Base-by-base conservation (phyloP, 2,113 vertebrate genomes). In the Mobula birostris region DNA sequence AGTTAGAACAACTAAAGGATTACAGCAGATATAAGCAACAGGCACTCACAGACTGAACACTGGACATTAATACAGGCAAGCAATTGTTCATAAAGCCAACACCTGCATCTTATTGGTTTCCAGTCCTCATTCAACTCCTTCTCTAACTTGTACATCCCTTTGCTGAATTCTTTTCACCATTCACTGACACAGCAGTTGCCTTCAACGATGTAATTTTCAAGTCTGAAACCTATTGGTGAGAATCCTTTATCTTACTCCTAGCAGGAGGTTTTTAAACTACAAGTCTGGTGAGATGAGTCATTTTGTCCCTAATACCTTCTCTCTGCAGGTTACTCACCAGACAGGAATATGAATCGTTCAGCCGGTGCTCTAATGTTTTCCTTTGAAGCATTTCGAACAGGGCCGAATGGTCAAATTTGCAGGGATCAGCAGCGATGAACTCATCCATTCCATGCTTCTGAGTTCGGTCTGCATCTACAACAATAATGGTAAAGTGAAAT, bases 321-420 rank as follows among this genome's bases (percentile, higher is more conserved):
- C 61, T 68, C 58, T 61, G 85, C 68, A 14, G 90, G 70, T 74
- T 96, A 97, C 97, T 97, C 96, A 99, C 98, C 98, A 99, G 97
- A 95, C 98, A 99, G 97, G 99, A 99, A 96, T 98, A 99, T 95
- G 98, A 99, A 97, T 99, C 99, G 83, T 97, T 98, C 97, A 99
- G 98, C 95, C 98, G 97, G 95, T 99, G 98, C 96, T 98, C 97
- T 96, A 99, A 97, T 56, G 99, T 99, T 96, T 97, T 96, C 94
- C 97, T 97, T 97, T 99, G 98, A 94, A 99, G 97, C 79, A 98
- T 91, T 97, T 96, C 96, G 96, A 99, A 99, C 95, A 99, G 97
- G 94, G 97, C 96, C 78, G 98, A 96, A 24, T 99, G 98, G 96
- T 98, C 97, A 94, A 98, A 99, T 95, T 96, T 97, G 95, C 98